Conservation (phyloP, 2,888 invertebrate genomes). For the Cartodere bifasciata region DNA sequence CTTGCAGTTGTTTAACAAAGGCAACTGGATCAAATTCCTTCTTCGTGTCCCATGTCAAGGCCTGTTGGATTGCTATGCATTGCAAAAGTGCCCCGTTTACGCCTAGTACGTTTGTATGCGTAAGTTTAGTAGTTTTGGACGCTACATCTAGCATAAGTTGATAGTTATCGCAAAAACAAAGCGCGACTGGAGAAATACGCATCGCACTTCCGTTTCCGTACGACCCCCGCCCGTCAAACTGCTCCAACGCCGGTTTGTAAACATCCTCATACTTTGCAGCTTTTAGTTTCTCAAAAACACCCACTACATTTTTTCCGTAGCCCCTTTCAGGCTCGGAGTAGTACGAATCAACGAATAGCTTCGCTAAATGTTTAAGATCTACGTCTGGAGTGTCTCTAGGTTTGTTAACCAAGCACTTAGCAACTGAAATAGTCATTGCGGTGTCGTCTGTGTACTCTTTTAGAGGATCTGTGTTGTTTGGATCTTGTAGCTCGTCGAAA, state of each 20-base stretch:
- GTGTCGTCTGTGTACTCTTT: conserved; percentile 58
- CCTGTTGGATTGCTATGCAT: conserved; percentile 45
- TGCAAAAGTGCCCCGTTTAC: conserved; percentile 45
- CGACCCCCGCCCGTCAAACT: conserved; percentile 55
- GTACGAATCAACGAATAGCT: conserved; percentile 50
- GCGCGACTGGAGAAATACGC: conserved; percentile 53
- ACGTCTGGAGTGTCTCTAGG: too few relatives aligned
- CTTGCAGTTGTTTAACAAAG: conserved; percentile 39
- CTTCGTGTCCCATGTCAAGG: conserved; percentile 35
- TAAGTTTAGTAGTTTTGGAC: conserved; percentile 41
- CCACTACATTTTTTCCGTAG: conserved; percentile 48
- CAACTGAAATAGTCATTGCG: conserved; percentile 54
- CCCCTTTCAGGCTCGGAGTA: conserved; percentile 47
- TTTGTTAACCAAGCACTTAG: conserved; percentile 43
- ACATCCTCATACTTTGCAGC: conserved; percentile 43
- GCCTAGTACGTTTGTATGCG: conserved; percentile 47
- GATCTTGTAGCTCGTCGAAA: conserved; percentile 45
- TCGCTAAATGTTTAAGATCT: conserved; percentile 46
- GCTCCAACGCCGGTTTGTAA: conserved; percentile 47
- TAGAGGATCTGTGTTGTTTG: conserved; percentile 33
- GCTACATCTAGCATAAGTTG: conserved; percentile 38
- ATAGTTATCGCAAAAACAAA: conserved; percentile 44
- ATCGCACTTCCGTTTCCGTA: conserved; percentile 71
- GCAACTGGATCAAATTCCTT: conserved; percentile 35
- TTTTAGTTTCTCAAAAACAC: conserved; percentile 43